These are phyloP conservation scores for Sebastes melanostomus DNA, from an alignment of 2,797 vertebrate species.

Conservation along the genomic window DNA sequence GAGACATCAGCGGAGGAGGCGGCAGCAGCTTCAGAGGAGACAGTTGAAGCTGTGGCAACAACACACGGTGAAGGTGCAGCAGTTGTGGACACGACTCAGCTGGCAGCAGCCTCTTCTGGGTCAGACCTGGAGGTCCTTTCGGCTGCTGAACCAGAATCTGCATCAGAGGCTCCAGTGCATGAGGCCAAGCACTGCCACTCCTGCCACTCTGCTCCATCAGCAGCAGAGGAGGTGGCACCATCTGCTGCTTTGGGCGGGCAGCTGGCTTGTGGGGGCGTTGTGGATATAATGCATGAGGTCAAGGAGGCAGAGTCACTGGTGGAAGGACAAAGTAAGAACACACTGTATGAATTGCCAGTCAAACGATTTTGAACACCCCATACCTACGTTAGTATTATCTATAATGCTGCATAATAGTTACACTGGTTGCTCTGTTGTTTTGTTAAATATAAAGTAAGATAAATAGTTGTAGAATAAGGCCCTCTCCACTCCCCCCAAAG, in stretches of 20 bases:
- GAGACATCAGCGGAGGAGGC: slow-evolving; percentile 6
- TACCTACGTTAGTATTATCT: background rate
- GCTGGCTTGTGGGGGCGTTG: background rate
- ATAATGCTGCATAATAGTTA: background rate
- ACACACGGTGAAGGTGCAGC: background rate
- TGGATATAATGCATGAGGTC: slow-evolving; percentile 5
- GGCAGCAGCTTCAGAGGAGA: slow-evolving; percentile 4
- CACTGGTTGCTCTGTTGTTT: background rate
- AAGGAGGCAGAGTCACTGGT: slow-evolving; percentile 15
- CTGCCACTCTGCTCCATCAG: slow-evolving; percentile 48
- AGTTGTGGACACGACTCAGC: slow-evolving; percentile 1
- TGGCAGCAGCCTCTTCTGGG: slow-evolving; percentile 52
- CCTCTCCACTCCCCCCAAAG: background rate
- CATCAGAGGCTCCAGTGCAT: slow-evolving; percentile 2
- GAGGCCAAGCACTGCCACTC: slow-evolving; percentile 33
- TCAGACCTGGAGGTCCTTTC: slow-evolving; percentile 37
- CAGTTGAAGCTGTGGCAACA: background rate
- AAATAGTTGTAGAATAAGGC: background rate
- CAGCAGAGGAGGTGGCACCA: slow-evolving; percentile 33
- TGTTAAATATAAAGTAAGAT: background rate
- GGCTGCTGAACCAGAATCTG: slow-evolving; percentile 20
- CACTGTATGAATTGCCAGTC: background rate
- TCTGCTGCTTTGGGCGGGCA: slow-evolving; percentile 36
- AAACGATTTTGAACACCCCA: background rate
- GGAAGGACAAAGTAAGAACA: slow-evolving; percentile 58